These are phyloP conservation scores for Drosophila pandora DNA, from an alignment of 1,140 invertebrate genomes.

Conservation along the genomic window DNA sequence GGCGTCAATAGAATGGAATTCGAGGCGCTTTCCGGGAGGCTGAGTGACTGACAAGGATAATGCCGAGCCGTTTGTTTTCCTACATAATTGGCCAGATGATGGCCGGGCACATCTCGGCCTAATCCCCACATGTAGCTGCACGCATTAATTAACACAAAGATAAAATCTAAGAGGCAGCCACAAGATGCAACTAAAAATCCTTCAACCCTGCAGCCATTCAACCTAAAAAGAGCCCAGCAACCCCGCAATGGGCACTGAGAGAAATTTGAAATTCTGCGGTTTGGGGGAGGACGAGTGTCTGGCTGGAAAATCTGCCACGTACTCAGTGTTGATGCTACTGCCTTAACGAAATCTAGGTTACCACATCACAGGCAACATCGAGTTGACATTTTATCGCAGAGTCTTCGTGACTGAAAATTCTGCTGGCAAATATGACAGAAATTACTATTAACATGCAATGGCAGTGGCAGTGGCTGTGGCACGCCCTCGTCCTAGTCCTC, in stretches of 20 bases:
- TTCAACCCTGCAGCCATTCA: constrained; percentile 42
- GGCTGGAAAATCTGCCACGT: constrained; percentile 29
- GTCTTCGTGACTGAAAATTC: constrained; percentile 44
- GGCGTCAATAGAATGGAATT: constrained; percentile 35
- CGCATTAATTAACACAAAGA: constrained; percentile 73
- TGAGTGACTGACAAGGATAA: constrained; percentile 64
- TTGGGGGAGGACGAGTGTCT: not conserved
- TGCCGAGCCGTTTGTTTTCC: constrained; percentile 68
- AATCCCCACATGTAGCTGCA: constrained; percentile 62
- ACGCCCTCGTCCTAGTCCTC: not conserved
- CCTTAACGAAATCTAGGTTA: constrained; percentile 52
- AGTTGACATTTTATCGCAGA: constrained; percentile 67
- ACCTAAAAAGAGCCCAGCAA: constrained; percentile 31
- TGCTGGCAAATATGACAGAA: constrained; percentile 68
- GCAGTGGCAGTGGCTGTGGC: constrained; percentile 10
- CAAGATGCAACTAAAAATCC: constrained; percentile 44
- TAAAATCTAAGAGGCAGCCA: constrained; percentile 41
- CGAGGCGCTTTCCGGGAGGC: not conserved
- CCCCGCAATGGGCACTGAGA: constrained; percentile 16
- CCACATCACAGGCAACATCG: constrained; percentile 60
- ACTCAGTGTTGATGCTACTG: constrained; percentile 21
- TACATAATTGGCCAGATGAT: constrained; percentile 73
- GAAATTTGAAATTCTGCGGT: constrained; percentile 21
- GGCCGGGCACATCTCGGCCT: constrained; percentile 39
- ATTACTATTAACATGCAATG: constrained; percentile 67